Conservation (phyloP, 2,113 vertebrate genomes). For the Apteryx owenii region DNA sequence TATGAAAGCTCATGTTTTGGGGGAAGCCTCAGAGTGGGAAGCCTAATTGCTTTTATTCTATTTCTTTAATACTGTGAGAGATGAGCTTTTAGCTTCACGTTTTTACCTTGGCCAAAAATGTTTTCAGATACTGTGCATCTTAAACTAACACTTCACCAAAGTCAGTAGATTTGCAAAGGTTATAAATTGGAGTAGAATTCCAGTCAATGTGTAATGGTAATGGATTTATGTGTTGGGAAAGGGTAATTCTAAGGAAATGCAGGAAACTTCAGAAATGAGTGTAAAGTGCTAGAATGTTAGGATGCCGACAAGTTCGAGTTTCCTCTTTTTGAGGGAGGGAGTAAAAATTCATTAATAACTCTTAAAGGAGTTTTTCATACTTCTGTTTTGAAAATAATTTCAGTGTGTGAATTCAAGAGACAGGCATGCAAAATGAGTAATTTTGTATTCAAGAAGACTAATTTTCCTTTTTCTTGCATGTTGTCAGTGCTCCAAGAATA, state of each 20-base stretch:
- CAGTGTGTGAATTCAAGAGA: not conserved
- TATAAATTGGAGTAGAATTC: not conserved
- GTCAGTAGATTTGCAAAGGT: not conserved
- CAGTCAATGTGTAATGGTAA: not conserved
- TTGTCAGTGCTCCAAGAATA: not conserved
- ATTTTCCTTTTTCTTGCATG: not conserved
- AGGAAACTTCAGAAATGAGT: not conserved
- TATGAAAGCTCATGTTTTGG: not conserved
- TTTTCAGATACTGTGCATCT: not conserved
- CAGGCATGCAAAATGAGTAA: not conserved
- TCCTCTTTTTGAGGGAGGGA: not conserved
- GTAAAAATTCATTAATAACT: not conserved
- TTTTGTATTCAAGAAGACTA: not conserved
- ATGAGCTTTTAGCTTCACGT: not conserved
- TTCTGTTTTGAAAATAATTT: not conserved
- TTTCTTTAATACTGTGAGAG: not conserved
- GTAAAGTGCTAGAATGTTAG: too few relatives aligned
- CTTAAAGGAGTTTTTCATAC: not conserved
- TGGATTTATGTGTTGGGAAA: not conserved
- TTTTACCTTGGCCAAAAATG: not conserved
- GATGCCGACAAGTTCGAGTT: not conserved
- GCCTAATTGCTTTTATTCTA: not conserved
- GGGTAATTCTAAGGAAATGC: not conserved
- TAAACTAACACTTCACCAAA: not conserved
- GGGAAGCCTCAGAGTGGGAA: not conserved